Percentiles rank a stretch among this genome's conserved stretches.
Evolutionary conservation across 1,140 invertebrate species (phyloP).

Genomic region (Eubasilissa regina): DNA sequence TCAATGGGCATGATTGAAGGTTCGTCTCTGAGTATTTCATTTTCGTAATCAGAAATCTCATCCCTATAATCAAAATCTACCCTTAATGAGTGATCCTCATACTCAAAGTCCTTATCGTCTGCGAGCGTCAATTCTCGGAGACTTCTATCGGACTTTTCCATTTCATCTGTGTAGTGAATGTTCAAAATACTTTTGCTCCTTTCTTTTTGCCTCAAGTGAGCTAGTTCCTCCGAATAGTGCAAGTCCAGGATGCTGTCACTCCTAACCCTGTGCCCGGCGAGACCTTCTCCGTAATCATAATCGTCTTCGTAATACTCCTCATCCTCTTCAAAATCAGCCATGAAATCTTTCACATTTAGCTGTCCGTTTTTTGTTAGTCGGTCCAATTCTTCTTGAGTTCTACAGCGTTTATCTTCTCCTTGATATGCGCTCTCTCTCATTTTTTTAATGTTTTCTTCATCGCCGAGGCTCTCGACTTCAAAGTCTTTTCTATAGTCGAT

Average conservation of each 20-base stretch:
- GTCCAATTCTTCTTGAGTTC: constrained; percentile 23
- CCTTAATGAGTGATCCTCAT: constrained; percentile 45
- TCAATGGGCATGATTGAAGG: not conserved
- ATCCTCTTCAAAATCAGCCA: constrained; percentile 42
- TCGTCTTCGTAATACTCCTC: constrained; percentile 57
- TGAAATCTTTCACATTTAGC: constrained; percentile 30
- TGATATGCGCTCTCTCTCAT: not conserved
- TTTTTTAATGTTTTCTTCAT: constrained; percentile 22
- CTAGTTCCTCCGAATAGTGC: too few species aligned
- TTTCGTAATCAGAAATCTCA: constrained; percentile 51
- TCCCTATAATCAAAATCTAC: constrained; percentile 52
- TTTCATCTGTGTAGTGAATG: constrained; percentile 30
- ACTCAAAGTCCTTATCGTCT: constrained; percentile 28
- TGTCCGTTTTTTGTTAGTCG: constrained; percentile 13
- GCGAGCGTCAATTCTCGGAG: not conserved
- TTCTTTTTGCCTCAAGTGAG: constrained; percentile 11
- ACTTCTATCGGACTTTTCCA: constrained; percentile 16
- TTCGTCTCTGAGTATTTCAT: constrained; percentile 33
- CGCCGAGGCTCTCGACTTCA: constrained; percentile 1
- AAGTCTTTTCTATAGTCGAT: constrained; percentile 1
- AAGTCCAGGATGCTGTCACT: constrained; percentile 23
- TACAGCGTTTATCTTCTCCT: constrained; percentile 9
- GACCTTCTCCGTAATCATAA: constrained; percentile 56
- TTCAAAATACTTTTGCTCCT: constrained; percentile 48
- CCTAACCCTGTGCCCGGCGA: constrained; percentile 35